Conservation (phyloP, 2,797 vertebrate species). For the Liparis tanakae region DNA sequence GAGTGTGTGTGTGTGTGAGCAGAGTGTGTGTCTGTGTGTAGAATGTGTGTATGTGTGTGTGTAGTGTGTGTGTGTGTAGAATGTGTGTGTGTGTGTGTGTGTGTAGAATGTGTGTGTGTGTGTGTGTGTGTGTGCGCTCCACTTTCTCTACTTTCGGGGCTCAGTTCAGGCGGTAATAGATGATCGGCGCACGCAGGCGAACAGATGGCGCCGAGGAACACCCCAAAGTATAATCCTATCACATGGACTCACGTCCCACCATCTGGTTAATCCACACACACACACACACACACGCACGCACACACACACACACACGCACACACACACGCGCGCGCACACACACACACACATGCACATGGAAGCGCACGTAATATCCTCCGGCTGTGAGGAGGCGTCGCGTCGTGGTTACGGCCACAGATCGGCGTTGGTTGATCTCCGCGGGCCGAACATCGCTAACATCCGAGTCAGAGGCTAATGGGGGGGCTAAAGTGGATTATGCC, state of each 20-base stretch:
- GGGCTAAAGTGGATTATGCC: slow-evolving; percentile 83
- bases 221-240: slow-evolving; percentile 98
- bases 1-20: too few relatives aligned
- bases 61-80: slow-evolving; percentile 5
- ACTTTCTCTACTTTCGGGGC: slow-evolving; percentile 71
- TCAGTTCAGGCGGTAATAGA: slow-evolving; percentile 77
- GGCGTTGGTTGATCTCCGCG: slow-evolving; percentile 88
- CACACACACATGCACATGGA: slow-evolving; percentile 29
- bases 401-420: slow-evolving; percentile 91
- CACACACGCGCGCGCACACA: slow-evolving; percentile 19
- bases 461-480: slow-evolving; percentile 77
- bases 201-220: slow-evolving; percentile 92
- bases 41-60: too few relatives aligned
- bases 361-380: slow-evolving; percentile 85
- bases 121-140: slow-evolving; percentile 41
- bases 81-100: neutral
- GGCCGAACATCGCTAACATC: slow-evolving; percentile 81
- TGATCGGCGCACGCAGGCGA: slow-evolving; percentile 74
- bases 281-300: slow-evolving; percentile 63
- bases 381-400: slow-evolving; percentile 88
- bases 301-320: too few relatives aligned
- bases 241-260: slow-evolving; percentile 94
- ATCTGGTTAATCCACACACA: slow-evolving; percentile 93
- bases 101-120: slow-evolving; percentile 55
- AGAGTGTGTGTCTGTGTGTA: too few relatives aligned